Base-by-base conservation (phyloP, 2,888 invertebrate genomes). In the Nyleta sp. region DNA sequence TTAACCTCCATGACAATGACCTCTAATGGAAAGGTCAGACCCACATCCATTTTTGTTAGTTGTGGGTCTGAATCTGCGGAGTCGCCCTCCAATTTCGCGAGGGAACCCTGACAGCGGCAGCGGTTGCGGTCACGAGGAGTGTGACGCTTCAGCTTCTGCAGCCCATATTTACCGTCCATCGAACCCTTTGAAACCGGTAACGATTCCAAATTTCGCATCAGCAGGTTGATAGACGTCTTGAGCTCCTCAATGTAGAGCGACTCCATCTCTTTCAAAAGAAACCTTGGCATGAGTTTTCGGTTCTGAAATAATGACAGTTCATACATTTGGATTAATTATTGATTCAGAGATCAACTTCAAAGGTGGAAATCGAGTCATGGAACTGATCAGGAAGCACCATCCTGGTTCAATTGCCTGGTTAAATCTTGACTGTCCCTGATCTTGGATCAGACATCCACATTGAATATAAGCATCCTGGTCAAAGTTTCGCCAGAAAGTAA, bases 261-360 rank as follows among this genome's bases (percentile, higher is more conserved):
- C 92, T 99, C 99, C 99, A 99, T 99, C 93, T 99, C 99, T 94
- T 99, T 99, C 85, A 99, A 94, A 81, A 99, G 98, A 93, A 99
- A 99, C 93, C 98, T 98, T 84, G 99, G 99, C 97, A 98, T 98
- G 88, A 99, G 92, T 92, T 98, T 98, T 86, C 98, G 95, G 91
- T 98, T 98, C 96, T 97, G 91, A 33, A 75, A 80, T 24, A 20
- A 31, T 22, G 0, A 28, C 4, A 28, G 28, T 28, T 28, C 4
- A 28, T 6, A 28, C n/a, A n/a, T n/a, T n/a, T n/a, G n/a, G n/a
- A 28, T 42, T 50, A 24, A 22, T n/a, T 53, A 38, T 31, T 28
- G 24, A 7, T 24, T 5, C 28, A 28, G 1, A 8, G n/a, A 31
- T 5, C 4, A 28, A 31, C 10, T 15, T 11, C 22, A 15, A 18